Base-by-base conservation (phyloP, 2,797 vertebrate species). In the Rhinichthys osculus region DNA sequence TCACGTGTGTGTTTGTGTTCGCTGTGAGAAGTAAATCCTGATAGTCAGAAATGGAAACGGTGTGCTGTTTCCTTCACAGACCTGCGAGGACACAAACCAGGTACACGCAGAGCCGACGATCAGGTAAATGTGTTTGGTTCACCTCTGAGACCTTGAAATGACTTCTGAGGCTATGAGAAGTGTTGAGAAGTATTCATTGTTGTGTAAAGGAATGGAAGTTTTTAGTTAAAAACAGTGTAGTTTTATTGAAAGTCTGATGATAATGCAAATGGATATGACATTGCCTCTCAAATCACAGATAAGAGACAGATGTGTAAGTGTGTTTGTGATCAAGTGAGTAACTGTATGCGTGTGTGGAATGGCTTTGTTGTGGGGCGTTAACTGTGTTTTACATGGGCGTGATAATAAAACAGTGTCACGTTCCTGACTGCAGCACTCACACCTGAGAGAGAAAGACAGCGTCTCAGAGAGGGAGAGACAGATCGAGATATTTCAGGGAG, bases 391-490 rank as follows among this genome's bases (percentile, higher is more conserved):
- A 47, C 19, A 19, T 74, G 72, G 81, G 86, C 17, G 66, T 52
- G 85, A 66, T 50, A 19, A 85, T 90, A 84, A 38, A 91, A 76
- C 90, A 84, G 89, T 82, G 91, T 87, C 9, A 38, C 83, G 78
- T 89, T 90, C 83, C 69, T 83, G 91, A 89, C 89, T 88, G 89
- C 88, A 84, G 81, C 86, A 85, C 38, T 83, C 72, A 72, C 92
- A 94, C 91, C 92, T 93, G 54, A 57, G 6, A 66, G 40, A 64
- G 21, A 27, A 66, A 74, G n/a, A 44, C 35, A 47, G 81, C 27
- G 7, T 27, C 27, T 64, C 72, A 66, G 71, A 54, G 67, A 82
- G 82, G 8, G 27, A 64, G 38, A 72, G 47, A 52, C 44, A 42
- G 72, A 17, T 17, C 7, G 33, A 66, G 87, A 72, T 66, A 19